Conservation (phyloP, 2,113 vertebrate species). For the Melanerpes aurifrons region DNA sequence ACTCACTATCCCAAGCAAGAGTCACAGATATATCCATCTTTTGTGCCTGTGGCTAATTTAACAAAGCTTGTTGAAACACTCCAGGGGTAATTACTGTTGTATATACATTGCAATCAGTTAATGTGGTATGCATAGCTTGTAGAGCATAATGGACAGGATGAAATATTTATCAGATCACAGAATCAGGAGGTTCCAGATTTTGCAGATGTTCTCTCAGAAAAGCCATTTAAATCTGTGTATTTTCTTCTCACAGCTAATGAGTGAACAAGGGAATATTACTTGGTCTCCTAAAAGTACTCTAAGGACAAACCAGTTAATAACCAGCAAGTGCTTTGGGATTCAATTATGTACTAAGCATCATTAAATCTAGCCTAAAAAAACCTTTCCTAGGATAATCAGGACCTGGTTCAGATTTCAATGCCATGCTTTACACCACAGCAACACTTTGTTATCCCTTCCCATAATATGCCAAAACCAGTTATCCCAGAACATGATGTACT, state of each 20-base stretch:
- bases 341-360: conserved; percentile 53
- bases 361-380: conserved; percentile 60
- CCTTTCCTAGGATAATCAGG: conserved; percentile 36
- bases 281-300: conserved; percentile 48
- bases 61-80: neutral
- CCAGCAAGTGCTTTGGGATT: conserved; percentile 58
- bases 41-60: neutral
- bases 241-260: conserved; percentile 35
- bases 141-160: conserved; percentile 5
- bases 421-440: conserved; percentile 25
- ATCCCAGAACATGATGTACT: conserved; percentile 22
- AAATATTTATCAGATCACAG: conserved; percentile 41
- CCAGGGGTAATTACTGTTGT: conserved; percentile 1
- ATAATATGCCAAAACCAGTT: neutral
- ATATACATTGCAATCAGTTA: neutral
- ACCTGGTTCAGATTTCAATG: conserved; percentile 41
- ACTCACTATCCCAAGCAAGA: neutral
- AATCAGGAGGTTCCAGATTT: conserved; percentile 13
- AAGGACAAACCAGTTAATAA: conserved; percentile 63
- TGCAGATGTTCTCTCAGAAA: conserved; percentile 39
- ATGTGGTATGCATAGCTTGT: neutral
- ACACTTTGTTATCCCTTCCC: neutral
- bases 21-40: neutral
- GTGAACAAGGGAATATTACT: conserved; percentile 49
- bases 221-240: conserved; percentile 28